Evolutionary conservation across 2,888 invertebrate species (phyloP).

Genomic region (Conistra vaccinii): DNA sequence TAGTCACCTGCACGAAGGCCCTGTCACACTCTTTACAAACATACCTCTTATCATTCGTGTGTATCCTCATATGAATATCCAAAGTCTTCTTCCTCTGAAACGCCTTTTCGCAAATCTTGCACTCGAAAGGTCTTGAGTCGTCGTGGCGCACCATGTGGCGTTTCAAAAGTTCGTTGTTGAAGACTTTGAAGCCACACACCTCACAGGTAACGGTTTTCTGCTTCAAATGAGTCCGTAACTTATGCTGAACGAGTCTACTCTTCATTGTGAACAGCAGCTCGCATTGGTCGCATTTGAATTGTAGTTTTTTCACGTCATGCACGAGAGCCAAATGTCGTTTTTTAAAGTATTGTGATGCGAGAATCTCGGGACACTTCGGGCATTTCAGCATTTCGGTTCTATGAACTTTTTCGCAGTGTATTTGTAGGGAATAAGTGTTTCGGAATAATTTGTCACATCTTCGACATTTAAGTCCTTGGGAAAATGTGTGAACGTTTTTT

Average conservation of each 20-base stretch:
- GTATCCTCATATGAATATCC: constrained; percentile 89
- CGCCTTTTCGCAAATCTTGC: constrained; percentile 90
- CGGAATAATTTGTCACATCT: constrained; percentile 73
- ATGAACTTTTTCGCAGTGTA: constrained; percentile 67
- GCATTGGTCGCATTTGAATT: constrained; percentile 82
- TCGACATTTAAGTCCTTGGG: constrained; percentile 65
- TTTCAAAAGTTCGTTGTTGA: constrained; percentile 84
- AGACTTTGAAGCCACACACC: constrained; percentile 83
- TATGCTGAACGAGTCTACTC: constrained; percentile 77
- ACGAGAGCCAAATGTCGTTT: constrained; percentile 81
- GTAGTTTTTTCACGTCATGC: constrained; percentile 79
- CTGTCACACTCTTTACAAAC: constrained; percentile 86
- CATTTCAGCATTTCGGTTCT: constrained; percentile 72
- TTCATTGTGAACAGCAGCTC: constrained; percentile 76
- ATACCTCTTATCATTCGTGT: constrained; percentile 90
- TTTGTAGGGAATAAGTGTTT: constrained; percentile 66
- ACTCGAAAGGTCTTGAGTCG: constrained; percentile 89
- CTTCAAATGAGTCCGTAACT: constrained; percentile 81
- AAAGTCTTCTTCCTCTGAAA: constrained; percentile 91
- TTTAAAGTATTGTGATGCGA: constrained; percentile 77
- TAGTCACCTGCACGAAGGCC: constrained; percentile 90
- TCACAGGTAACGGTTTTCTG: constrained; percentile 80
- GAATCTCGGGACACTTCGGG: constrained; percentile 78
- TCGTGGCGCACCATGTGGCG: constrained; percentile 90
- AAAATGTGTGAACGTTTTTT: constrained; percentile 72